phyloP scores from a whole-genome alignment of 53 echinoderm and acorn worm genomes.

The Zoroaster sp. region DNA sequence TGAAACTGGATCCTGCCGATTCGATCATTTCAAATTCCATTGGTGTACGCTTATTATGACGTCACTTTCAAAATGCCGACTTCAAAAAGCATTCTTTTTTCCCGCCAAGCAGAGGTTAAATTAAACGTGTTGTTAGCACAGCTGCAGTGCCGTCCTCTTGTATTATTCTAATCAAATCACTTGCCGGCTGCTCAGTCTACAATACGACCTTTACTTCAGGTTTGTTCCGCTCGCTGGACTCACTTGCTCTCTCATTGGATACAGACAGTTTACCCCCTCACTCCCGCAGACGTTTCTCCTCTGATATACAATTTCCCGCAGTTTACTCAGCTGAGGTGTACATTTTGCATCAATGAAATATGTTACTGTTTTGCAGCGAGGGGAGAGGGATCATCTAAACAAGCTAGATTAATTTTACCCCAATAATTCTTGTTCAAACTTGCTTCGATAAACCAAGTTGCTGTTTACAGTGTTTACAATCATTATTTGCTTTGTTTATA shows the following conservation, averaged over 20 bases:
- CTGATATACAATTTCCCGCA: no score
- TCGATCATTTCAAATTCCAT: not conserved
- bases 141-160: conserved; percentile 17
- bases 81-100: not conserved
- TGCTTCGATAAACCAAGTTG: no score
- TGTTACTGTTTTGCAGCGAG: no score
- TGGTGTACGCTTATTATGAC: not conserved
- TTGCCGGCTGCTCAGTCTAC: not conserved
- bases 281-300: no score
- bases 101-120: not conserved
- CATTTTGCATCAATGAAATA: no score
- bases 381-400: no score
- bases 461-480: no score
- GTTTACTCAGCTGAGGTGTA: no score
- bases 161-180: conserved; percentile 27
- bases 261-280: not conserved
- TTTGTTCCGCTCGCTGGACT: not conserved
- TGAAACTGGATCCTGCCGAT: not conserved
- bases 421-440: no score
- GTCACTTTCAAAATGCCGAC: not conserved
- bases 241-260: not conserved
- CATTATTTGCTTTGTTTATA: no score
- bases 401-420: no score
- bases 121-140: not conserved
- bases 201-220: not conserved